A percentile compares a stretch with the other conserved stretches of the same genome.
phyloP scores from a whole-genome alignment of 2,113 vertebrate genomes.

The Crotophaga sulcirostris region DNA sequence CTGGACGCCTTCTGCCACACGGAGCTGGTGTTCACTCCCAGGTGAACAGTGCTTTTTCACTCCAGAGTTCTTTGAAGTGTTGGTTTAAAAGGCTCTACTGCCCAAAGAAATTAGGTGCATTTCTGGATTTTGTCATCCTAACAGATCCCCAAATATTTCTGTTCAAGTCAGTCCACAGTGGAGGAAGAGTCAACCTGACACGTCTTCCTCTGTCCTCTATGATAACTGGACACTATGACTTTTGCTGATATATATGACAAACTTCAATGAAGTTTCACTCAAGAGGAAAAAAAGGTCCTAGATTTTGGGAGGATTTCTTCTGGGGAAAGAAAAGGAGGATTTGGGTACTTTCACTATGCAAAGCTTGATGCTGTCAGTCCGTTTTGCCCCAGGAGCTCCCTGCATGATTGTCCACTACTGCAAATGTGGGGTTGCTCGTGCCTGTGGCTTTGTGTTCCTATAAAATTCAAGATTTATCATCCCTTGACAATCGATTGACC shows the following conservation, averaged over 20 bases:
- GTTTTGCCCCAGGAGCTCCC: not conserved
- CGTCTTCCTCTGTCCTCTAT: not conserved
- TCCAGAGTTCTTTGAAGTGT: not conserved
- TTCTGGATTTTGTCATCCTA: not conserved
- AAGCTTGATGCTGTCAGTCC: rapidly evolving
- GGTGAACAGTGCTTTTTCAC: not conserved
- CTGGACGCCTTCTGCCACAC: not conserved
- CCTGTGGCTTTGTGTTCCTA: not conserved
- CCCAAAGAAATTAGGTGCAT: not conserved
- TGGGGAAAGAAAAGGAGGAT: not conserved
- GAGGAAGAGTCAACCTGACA: not conserved
- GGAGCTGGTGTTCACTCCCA: not conserved
- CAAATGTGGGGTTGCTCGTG: not conserved
- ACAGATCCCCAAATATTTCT: not conserved
- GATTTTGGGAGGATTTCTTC: not conserved
- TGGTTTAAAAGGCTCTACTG: not conserved
- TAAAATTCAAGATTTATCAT: conserved; percentile 60
- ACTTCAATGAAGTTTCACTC: not conserved
- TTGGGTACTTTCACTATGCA: not conserved
- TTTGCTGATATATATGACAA: not conserved
- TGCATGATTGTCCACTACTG: rapidly evolving
- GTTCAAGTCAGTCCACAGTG: too few relatives aligned
- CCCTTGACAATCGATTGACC: conserved; percentile 47
- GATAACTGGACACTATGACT: not conserved
- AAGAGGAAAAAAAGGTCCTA: not conserved